phyloP scores from a whole-genome alignment of 2,113 vertebrate genomes.

The Cercocebus atys region DNA sequence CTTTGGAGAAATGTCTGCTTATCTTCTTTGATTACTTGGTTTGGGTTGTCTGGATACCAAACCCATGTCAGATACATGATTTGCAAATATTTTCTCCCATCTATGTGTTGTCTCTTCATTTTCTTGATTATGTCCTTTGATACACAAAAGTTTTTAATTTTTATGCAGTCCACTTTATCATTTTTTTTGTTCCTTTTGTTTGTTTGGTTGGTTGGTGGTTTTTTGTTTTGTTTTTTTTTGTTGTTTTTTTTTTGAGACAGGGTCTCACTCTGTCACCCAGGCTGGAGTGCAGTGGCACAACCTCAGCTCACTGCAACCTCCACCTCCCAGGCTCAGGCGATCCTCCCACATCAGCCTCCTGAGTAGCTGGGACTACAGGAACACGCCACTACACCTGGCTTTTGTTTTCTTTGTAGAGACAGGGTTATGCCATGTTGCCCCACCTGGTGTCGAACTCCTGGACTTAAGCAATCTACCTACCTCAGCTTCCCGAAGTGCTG shows the following conservation, averaged over 20 bases:
- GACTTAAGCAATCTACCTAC: not conserved
- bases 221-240: too few species aligned
- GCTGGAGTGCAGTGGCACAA: not conserved
- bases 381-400: not conserved
- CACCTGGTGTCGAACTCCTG: not conserved
- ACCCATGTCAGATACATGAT: too few species aligned
- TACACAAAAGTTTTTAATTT: too few species aligned
- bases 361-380: not conserved
- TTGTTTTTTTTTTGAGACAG: not conserved
- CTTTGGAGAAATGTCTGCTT: too few species aligned
- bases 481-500: not conserved
- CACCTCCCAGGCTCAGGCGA: not conserved
- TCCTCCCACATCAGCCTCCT: not conserved
- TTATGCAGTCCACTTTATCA: too few species aligned
- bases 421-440: not conserved
- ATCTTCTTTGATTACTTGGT: too few species aligned
- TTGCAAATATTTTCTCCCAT: too few species aligned
- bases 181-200: too few species aligned
- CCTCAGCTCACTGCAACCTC: not conserved
- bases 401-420: not conserved
- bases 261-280: not conserved
- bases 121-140: too few species aligned
- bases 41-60: too few species aligned
- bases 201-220: too few species aligned
- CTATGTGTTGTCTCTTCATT: too few species aligned